A percentile compares a stretch with the other conserved stretches of the same genome.
Evolutionary conservation across 1,140 invertebrate genomes (phyloP).

Genomic region (Marisa cornuarietis): DNA sequence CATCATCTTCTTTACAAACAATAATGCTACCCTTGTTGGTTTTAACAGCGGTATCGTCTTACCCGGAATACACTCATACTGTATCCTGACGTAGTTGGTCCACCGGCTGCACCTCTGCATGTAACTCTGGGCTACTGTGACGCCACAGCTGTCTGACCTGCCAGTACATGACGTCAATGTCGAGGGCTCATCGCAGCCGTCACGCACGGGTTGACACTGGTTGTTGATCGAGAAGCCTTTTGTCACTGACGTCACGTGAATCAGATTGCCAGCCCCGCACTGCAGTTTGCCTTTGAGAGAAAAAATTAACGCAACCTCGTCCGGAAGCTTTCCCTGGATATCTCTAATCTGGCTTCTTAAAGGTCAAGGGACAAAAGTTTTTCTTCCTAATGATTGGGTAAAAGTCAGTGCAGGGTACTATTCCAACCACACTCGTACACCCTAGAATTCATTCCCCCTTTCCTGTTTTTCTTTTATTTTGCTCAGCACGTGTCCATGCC

Average conservation of each 20-base stretch:
- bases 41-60: not conserved
- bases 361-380: too few relatives aligned
- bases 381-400: too few relatives aligned
- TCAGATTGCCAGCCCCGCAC: constrained; percentile 12
- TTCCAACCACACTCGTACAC: too few relatives aligned
- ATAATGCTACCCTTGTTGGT: not conserved
- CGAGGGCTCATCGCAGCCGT: constrained; percentile 25
- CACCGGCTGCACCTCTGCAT: constrained; percentile 23
- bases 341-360: too few relatives aligned
- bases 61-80: constrained; percentile 35
- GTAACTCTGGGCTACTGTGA: constrained; percentile 13
- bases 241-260: constrained; percentile 12
- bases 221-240: constrained; percentile 23
- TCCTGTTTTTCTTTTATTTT: too few relatives aligned
- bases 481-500: too few relatives aligned
- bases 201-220: constrained; percentile 8
- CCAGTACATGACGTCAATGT: constrained; percentile 23
- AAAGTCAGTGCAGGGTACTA: too few relatives aligned
- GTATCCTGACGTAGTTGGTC: constrained; percentile 23
- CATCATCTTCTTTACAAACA: too few relatives aligned
- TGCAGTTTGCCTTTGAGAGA: constrained; percentile 5
- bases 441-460: too few relatives aligned
- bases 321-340: too few relatives aligned
- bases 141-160: constrained; percentile 10
- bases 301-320: not conserved